Percentiles rank a stretch among this genome's conserved stretches.
Evolutionary conservation across 2,797 vertebrate genomes (phyloP).

Genomic region (Fringilla coelebs): DNA sequence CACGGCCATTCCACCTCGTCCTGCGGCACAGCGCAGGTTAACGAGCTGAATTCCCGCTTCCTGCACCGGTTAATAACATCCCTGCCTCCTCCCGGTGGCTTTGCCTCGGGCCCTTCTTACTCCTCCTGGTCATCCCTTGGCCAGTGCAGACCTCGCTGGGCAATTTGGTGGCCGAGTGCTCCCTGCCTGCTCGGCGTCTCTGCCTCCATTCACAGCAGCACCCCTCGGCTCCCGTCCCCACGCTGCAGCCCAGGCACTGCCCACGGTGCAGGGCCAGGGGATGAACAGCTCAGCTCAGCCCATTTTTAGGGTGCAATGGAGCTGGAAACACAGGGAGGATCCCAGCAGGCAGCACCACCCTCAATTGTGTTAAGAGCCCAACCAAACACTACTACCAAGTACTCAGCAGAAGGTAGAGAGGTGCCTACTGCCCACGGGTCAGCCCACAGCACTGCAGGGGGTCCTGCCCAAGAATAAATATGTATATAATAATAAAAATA

Average conservation of each 20-base stretch:
- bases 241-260: background rate
- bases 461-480: background rate
- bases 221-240: fast-evolving
- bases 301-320: background rate
- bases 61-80: background rate
- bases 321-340: background rate
- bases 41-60: background rate
- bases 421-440: background rate
- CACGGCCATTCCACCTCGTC: fast-evolving
- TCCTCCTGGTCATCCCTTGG: conserved; percentile 33
- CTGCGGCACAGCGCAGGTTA: background rate
- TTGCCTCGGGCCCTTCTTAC: conserved; percentile 17
- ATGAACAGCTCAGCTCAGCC: background rate
- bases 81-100: background rate
- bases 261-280: fast-evolving
- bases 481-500: background rate
- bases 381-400: background rate
- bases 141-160: background rate
- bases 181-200: background rate
- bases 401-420: background rate
- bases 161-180: background rate
- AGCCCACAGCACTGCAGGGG: background rate
- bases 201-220: background rate
- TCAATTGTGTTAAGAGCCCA: background rate
- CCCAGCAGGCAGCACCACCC: background rate